Evolutionary conservation across 2,797 vertebrate species (phyloP).

Genomic region (Malacoraja senta): DNA sequence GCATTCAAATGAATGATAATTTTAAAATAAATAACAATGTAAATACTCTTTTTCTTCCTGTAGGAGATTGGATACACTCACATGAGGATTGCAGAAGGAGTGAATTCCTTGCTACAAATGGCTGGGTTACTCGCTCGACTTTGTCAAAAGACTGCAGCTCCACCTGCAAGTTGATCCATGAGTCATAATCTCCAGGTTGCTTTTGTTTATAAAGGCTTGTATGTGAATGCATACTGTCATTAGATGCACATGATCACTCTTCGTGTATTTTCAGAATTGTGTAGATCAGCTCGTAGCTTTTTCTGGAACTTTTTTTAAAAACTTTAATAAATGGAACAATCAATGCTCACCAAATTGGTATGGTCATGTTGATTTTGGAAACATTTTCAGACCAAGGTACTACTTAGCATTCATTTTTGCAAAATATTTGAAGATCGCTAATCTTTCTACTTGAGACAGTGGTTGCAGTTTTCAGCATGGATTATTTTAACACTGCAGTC

Average conservation of each 20-base stretch:
- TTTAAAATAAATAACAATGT: too few relatives aligned
- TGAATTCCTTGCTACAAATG: constrained; percentile 90
- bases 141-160: constrained; percentile 78
- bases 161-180: constrained; percentile 57
- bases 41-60: constrained; percentile 19
- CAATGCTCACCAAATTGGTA: not conserved
- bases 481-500: not conserved
- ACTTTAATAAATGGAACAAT: not conserved
- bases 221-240: not conserved
- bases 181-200: not conserved
- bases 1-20: too few relatives aligned
- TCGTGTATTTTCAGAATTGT: not conserved
- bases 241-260: not conserved
- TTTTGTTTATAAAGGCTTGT: not conserved
- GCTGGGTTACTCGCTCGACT: constrained; percentile 82
- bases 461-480: not conserved
- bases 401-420: not conserved
- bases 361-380: not conserved
- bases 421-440: not conserved
- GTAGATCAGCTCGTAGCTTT: not conserved
- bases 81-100: constrained; percentile 84
- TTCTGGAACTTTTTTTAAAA: not conserved
- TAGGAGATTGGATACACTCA: constrained; percentile 96
- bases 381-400: not conserved
- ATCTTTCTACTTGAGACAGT: not conserved